Base-by-base conservation (phyloP, 2,113 vertebrate genomes). In the Centropristis striata region DNA sequence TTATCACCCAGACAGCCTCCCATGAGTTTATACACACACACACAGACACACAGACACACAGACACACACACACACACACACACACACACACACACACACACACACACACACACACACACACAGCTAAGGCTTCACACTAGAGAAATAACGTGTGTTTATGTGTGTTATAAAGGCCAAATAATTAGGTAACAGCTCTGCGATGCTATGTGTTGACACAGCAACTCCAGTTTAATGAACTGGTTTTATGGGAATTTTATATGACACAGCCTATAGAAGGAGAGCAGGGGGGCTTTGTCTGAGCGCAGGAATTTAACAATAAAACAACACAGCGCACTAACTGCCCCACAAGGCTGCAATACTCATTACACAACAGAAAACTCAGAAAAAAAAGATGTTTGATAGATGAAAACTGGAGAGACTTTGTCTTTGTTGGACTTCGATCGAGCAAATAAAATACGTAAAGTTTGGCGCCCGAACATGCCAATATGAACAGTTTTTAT, bases 181-280 rank as follows among this genome's bases (percentile, higher is more conserved):
- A 71, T 57, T 51, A 82, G 61, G 8, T 27, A 64, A 44, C 28
- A 21, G 47, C 68, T 60, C 63, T 41, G 79, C 21, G 15, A 16
- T 41, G 18, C 15, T 65, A 60, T 75, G 66, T 86, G 84, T 86
- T 55, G 82, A 89, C 68, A 65, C 81, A 91, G 81, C 86, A 84
- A 16, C 46, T 81, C 54, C 46, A 32, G 36, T 85, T 82, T 83
- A 83, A 80, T 83, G 61, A 85, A 86, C 23, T 61, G 72, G 2
- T 49, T 85, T 88, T 69, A 83, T 50, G 79, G 71, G 86, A 65
- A 39, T 70, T 80, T 69, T 51, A 68, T 78, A 75, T 55, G 58
- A 75, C 9, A 20, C 1, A 13, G 63, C 51, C 20, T 7, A 46
- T 3, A 57, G 41, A 67, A 59, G 44, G 36, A 41, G 66, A 51